Evolutionary conservation across 2,797 vertebrate genomes (phyloP).

Genomic region (Ctenosaura bakeri): DNA sequence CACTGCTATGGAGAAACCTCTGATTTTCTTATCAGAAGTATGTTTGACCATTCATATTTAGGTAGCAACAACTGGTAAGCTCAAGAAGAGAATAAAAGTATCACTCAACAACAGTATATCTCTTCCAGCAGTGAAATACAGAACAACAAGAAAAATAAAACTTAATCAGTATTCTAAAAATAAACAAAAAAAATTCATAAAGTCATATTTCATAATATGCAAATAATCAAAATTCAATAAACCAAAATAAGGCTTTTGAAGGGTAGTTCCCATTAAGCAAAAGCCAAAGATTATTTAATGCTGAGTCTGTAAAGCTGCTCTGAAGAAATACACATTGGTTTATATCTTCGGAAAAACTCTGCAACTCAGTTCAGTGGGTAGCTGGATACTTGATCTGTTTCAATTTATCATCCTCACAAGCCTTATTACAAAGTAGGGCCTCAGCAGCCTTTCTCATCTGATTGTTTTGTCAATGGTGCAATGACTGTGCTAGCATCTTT

Average conservation of each 20-base stretch:
- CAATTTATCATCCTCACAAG: slow-evolving; percentile 7
- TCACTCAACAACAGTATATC: background rate
- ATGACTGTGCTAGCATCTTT: background rate
- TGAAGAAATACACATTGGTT: background rate
- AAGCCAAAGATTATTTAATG: background rate
- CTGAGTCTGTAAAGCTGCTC: slow-evolving; percentile 7
- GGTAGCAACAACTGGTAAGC: background rate
- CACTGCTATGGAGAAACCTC: background rate
- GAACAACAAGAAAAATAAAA: background rate
- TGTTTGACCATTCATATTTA: background rate
- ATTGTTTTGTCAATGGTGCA: background rate
- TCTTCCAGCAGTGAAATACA: background rate
- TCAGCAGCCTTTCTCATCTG: background rate
- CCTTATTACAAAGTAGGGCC: background rate
- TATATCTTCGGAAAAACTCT: slow-evolving; percentile 10
- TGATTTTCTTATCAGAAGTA: background rate
- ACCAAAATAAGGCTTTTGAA: slow-evolving; percentile 13
- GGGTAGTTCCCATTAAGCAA: background rate
- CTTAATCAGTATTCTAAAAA: background rate
- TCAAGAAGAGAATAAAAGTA: background rate
- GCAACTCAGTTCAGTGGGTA: background rate
- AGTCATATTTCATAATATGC: slow-evolving; percentile 3
- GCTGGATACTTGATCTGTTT: slow-evolving; percentile 4
- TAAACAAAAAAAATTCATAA: background rate
- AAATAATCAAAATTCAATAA: background rate